Percentiles rank a stretch among this genome's conserved stretches.
Evolutionary conservation across 92 coral and sea anemone species (phyloP).

Genomic region (Actinernus sp.): DNA sequence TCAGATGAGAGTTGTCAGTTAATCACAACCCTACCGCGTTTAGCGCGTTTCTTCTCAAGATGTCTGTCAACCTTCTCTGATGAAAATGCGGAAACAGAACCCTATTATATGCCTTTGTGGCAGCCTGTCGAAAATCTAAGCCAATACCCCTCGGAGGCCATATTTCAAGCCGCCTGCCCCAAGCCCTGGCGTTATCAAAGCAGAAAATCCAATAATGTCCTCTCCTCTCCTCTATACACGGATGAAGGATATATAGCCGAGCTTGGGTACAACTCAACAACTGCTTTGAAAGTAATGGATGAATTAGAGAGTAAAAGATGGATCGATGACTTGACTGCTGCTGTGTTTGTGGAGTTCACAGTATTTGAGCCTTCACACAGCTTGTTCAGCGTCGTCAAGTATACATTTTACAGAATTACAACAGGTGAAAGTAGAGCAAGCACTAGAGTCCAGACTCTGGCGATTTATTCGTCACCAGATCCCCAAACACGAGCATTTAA

Average conservation of each 20-base stretch:
- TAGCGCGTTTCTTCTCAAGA: slow-evolving; percentile 39
- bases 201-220: slow-evolving; percentile 13
- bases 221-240: slow-evolving; percentile 15
- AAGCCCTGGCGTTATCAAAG: slow-evolving; percentile 79
- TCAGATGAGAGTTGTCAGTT: not conserved
- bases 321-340: slow-evolving; percentile 72
- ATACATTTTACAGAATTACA: slow-evolving; percentile 57
- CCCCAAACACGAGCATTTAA: slow-evolving; percentile 47
- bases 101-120: slow-evolving; percentile 76
- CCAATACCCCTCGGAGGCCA: slow-evolving; percentile 20
- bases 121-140: slow-evolving; percentile 49
- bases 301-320: slow-evolving; percentile 56
- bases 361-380: slow-evolving; percentile 81
- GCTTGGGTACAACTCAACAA: slow-evolving; percentile 70
- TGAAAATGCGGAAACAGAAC: slow-evolving; percentile 62
- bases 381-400: slow-evolving; percentile 74
- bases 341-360: slow-evolving; percentile 80
- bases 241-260: slow-evolving; percentile 84
- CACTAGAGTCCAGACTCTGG: slow-evolving; percentile 44
- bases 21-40: no score
- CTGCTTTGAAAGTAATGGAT: slow-evolving; percentile 64
- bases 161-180: slow-evolving; percentile 50
- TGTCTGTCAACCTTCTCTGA: slow-evolving; percentile 49
- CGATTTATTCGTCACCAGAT: slow-evolving; percentile 70
- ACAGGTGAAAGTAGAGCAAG: slow-evolving; percentile 58